Base-by-base conservation (phyloP, 2,113 vertebrate genomes). In the Cettia cetti region DNA sequence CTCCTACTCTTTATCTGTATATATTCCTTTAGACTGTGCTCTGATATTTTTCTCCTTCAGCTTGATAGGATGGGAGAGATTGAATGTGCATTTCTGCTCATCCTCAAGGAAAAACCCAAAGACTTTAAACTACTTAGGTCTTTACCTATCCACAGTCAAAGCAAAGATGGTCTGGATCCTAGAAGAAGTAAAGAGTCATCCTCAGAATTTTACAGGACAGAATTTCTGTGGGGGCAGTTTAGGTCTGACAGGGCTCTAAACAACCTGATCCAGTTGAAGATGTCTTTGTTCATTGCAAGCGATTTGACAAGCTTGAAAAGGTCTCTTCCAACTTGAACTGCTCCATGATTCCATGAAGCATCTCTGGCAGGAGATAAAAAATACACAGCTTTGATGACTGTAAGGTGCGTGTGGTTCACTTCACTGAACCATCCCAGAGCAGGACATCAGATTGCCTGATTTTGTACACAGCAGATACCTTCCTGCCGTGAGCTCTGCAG, bases 401-500 rank as follows among this genome's bases (percentile, higher is more conserved):
- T 47, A 52, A 68, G 11, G 44, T 56, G 18, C 33, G 18, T 2
- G 14, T 37, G 4, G 4, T 50, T 53, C 26, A 28, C 22, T 70
- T 57, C 45, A 59, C 11, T 18, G 12, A 50, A 13, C 23, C 15
- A 52, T 19, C 40, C 33, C 53, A 44, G 31, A 56, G 33, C 18
- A 82, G 22, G 35, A 72, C 79, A 60, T 76, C 7, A 44, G 13
- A 3, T 24, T n/a, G 33, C 72, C 39, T 82, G 18, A 23, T 75
- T 50, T 40, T 6, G 2, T 54, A 26, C 33, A 19, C 7, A 11
- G 35, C 11, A 54, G 17, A 14, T 16, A 15, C 10, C 16, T 39
- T 74, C 60, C 26, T 65, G 16, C 10, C 0, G 0, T 1, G 3
- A 65, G n/a, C 8, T 53, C 30, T 42, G 23, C 31, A 50, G 66